Evolutionary conservation across 2,113 vertebrate genomes (phyloP), one percentile per base, ranked within the genome.

Genomic region (Burhinus bistriatus): DNA sequence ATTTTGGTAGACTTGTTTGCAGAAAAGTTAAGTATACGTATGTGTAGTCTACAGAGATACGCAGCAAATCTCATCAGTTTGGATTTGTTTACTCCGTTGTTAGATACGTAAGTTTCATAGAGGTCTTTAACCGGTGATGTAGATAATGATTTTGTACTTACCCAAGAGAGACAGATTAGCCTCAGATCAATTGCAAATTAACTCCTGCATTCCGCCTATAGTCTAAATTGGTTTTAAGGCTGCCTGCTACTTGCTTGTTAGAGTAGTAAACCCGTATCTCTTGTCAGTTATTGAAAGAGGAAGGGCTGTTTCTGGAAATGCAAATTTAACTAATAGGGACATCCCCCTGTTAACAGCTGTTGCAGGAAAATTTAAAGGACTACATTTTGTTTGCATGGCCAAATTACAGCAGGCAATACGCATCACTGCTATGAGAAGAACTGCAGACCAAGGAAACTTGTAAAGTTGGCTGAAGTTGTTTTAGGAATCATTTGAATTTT

Each of bases 81-180:
- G 30, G 19, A 19, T 80, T 62, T 75, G 72, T 83, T 93, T 90
- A 19, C n/a, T 72, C 32, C 81, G 34, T 17, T 34, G 36, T 71
- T 68, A 65, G 85, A 68, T 16, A 83, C 58, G 6, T 1, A 5
- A 38, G 83, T 86, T 92, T 36, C 72, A 21, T 9, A 57, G 59
- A 57, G 47, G 32, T 64, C 72, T 18, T 52, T 83, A 83, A 21
- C 64, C 13, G 15, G 5, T 73, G 65, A 12, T 82, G 86, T 62
- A 83, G 70, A 42, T 86, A 87, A 90, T 90, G 68, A 59, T 61
- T 93, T 73, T 79, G 62, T 82, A 40, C 83, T 95, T 94, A 61
- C 14, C 62, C 58, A 75, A 30, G 47, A 80, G 76, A 90, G 58
- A 7, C 57, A 85, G 47, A 89, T 94, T 92, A 95, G 70, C 79